A percentile compares a stretch with the other conserved stretches of the same genome.
Conservation (phyloP, 92 coral and sea anemone genomes). For the Palythoa grandis region DNA sequence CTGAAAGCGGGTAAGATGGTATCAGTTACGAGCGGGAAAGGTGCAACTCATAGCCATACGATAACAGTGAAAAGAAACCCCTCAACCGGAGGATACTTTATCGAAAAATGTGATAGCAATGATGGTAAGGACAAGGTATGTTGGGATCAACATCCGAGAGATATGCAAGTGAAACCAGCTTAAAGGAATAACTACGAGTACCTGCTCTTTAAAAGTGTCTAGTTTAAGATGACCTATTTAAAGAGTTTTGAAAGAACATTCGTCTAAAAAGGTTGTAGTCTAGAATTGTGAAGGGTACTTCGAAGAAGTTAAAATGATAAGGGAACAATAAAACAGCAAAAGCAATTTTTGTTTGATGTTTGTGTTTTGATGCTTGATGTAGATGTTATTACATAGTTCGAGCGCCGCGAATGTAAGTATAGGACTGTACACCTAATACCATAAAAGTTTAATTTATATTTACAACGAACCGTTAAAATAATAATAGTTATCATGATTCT, state of each 20-base stretch:
- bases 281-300: too few species aligned
- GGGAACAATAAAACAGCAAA: not conserved
- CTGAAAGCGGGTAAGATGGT: not conserved
- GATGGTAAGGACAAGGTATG: not conserved
- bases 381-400: too few species aligned
- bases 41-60: not conserved
- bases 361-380: too few species aligned
- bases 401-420: too few species aligned
- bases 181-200: not conserved
- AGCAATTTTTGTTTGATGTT: not conserved
- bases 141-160: conserved; percentile 20
- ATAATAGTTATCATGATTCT: too few species aligned
- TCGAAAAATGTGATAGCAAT: not conserved
- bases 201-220: not conserved
- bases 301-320: not conserved
- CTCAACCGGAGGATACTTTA: not conserved
- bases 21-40: conserved; percentile 4
- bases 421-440: too few species aligned
- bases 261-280: too few species aligned
- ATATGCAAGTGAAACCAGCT: not conserved
- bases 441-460: too few species aligned
- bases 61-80: not conserved
- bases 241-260: too few species aligned
- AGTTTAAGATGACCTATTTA: not conserved
- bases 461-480: too few species aligned